Base-by-base conservation (phyloP, 2,797 vertebrate genomes). In the Eurystomus glaucurus region DNA sequence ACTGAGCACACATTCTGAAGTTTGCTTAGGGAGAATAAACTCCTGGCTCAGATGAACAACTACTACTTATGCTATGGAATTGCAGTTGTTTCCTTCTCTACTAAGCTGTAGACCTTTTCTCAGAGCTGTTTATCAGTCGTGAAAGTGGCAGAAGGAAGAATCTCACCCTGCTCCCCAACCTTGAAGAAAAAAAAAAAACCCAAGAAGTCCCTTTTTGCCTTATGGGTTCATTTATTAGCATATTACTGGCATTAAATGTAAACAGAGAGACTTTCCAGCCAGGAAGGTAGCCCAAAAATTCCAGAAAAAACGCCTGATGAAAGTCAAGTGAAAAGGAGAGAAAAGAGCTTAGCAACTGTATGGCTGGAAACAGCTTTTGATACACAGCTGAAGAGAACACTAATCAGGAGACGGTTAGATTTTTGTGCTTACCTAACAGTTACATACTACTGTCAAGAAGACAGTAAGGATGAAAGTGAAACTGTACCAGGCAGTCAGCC, bases 61-160 rank as follows among this genome's bases (percentile, higher is more conserved):
- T 9, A 75, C 35, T 39, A 43, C 39, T 13, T 66, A 68, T 8
- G 22, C 62, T 50, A 25, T 13, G 6, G 64, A 84, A 41, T 21
- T 68, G 39, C 22, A 71, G 74, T 33, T 85, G 64, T 77, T 90
- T 92, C 48, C 50, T 71, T 77, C 78, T 75, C 61, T 78, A 3
- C 33, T 41, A 45, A 87, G 45, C 33, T 52, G 33, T 4, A 88
- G 64, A 46, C 3, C 18, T 60, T 77, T 90, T 81, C 66, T 96
- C 85, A 84, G 68, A 96, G 71, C 37, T 90, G 50, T 88, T 96
- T 76, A 90, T 80, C 76, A 69, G 45, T 85, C 75, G 68, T 25
- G 23, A 64, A 80, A 55, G 20, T 28, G 52, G 48, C 57, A 93
- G 68, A 93, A 88, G 39, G 68, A 95, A 88, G 48, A 88, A 77